Conservation (phyloP, 2,888 invertebrate genomes). For the Protophormia terraenovae region DNA sequence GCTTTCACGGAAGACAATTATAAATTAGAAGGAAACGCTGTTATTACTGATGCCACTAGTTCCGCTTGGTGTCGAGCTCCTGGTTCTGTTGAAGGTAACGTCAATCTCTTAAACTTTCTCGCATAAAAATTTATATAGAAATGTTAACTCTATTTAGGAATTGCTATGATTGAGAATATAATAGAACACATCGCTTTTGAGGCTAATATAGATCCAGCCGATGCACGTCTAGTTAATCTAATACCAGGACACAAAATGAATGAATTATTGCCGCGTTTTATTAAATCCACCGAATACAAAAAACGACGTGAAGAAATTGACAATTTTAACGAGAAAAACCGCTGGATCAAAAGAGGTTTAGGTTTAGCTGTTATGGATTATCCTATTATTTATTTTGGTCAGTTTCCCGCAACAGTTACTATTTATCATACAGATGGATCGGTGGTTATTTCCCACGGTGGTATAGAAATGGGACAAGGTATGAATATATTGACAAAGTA, state of each 20-base stretch:
- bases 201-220: conserved; percentile 83
- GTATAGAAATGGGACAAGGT: conserved; percentile 90
- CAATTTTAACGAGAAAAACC: conserved; percentile 85
- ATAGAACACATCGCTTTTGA: conserved; percentile 85
- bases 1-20: conserved; percentile 83
- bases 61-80: conserved; percentile 87
- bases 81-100: conserved; percentile 82
- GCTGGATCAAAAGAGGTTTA: conserved; percentile 87
- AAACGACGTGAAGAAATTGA: conserved; percentile 83
- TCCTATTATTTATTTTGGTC: conserved; percentile 82
- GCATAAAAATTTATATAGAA: background rate
- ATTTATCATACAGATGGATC: conserved; percentile 87
- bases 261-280: conserved; percentile 82
- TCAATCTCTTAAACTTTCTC: background rate
- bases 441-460: conserved; percentile 87
- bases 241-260: conserved; percentile 75
- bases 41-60: conserved; percentile 85
- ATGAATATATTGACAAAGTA: background rate
- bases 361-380: conserved; percentile 86
- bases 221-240: conserved; percentile 83
- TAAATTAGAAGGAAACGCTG: conserved; percentile 86
- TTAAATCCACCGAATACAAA: conserved; percentile 83
- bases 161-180: conserved; percentile 84
- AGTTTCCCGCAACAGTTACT: conserved; percentile 84
- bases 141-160: conserved; percentile 70